Evolutionary conservation across 2,888 invertebrate species (phyloP).

Genomic region (Ichneumon xanthorius): DNA sequence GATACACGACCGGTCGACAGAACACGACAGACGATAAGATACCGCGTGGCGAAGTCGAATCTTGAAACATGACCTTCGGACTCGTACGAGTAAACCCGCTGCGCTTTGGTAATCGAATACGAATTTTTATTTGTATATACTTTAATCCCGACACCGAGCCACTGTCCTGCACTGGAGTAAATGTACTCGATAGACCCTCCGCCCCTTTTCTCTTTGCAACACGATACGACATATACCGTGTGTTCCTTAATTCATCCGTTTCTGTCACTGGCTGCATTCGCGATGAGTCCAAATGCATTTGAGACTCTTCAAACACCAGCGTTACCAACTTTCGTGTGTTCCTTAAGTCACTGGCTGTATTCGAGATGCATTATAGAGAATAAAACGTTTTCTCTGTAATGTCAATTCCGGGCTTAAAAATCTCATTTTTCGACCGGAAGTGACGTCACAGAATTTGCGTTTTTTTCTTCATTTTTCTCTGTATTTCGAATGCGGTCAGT

Average conservation of each 20-base stretch:
- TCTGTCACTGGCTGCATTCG: too few relatives aligned
- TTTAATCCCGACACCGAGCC: neutral
- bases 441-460: too few relatives aligned
- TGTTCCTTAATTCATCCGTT: neutral
- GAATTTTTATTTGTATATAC: slow-evolving; percentile 12
- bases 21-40: slow-evolving; percentile 59
- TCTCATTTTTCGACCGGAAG: too few relatives aligned
- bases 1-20: slow-evolving; percentile 39
- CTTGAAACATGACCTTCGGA: slow-evolving; percentile 62
- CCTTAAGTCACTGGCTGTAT: neutral
- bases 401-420: neutral
- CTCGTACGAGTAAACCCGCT: slow-evolving; percentile 34
- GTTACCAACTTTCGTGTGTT: neutral
- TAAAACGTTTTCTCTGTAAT: neutral
- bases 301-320: neutral
- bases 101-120: neutral
- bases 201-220: neutral
- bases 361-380: too few relatives aligned
- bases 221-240: neutral
- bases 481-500: too few relatives aligned
- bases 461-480: too few relatives aligned
- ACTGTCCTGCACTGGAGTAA: neutral
- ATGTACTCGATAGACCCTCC: neutral
- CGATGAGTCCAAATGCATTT: neutral
- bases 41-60: slow-evolving; percentile 59